phyloP scores from a whole-genome alignment of 2,888 invertebrate genomes.

The Tubulanus polymorphus region DNA sequence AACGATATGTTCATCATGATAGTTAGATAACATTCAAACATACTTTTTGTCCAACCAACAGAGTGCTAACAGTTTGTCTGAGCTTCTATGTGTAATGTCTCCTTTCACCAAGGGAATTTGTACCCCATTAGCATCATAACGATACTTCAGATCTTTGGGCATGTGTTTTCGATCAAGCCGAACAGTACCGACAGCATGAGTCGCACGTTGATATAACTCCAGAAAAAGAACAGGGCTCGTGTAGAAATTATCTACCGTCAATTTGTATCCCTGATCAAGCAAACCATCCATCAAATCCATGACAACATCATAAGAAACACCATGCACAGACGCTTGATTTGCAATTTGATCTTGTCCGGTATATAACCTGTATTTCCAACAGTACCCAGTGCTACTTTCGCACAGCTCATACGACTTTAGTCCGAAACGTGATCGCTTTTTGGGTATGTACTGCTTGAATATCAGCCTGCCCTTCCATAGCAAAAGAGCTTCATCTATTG shows the following conservation, averaged over 20 bases:
- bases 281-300: conserved; percentile 4
- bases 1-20: not conserved
- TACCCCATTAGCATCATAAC: too few relatives aligned
- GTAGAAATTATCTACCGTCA: conserved; percentile 8
- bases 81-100: too few relatives aligned
- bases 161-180: too few relatives aligned
- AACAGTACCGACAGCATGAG: too few relatives aligned
- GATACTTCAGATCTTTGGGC: too few relatives aligned
- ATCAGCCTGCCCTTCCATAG: conserved; percentile 1
- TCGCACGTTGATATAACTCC: too few relatives aligned
- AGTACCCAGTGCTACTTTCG: not conserved
- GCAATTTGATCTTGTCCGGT: conserved; percentile 4
- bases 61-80: too few relatives aligned
- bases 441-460: not conserved
- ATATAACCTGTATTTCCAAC: conserved; percentile 1
- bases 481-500: not conserved
- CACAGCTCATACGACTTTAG: conserved; percentile 9
- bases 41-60: too few relatives aligned
- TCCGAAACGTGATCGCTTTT: not conserved
- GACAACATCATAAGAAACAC: conserved; percentile 9
- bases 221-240: too few relatives aligned
- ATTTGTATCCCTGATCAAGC: conserved; percentile 7
- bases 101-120: too few relatives aligned
- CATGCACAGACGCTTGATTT: too few relatives aligned
- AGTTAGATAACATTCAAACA: not conserved